Percentiles rank a stretch among this genome's conserved stretches.
These are phyloP conservation scores for Drosophila tripunctata DNA, from an alignment of 2,888 invertebrate genomes.

Conservation along the genomic window DNA sequence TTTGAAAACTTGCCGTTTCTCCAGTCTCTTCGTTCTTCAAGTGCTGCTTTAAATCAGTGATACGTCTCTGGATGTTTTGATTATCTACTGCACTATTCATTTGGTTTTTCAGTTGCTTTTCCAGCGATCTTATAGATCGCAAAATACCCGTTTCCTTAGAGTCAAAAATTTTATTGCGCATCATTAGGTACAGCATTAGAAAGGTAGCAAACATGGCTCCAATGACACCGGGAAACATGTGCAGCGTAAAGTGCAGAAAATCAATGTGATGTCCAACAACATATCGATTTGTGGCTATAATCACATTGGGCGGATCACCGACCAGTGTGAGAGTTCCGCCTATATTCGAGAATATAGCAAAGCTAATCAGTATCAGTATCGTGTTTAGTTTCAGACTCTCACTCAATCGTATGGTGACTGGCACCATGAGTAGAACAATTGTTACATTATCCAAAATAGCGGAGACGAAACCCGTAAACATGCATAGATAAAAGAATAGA, in stretches of 20 bases:
- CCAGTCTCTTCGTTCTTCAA: neutral
- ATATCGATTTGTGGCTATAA: neutral
- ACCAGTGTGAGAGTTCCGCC: constrained; percentile 13
- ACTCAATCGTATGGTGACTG: constrained; percentile 9
- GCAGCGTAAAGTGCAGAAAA: neutral
- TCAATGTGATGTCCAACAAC: neutral
- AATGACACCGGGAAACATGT: constrained; percentile 2
- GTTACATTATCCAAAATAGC: constrained; percentile 10
- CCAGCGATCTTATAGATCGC: neutral
- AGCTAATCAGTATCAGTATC: neutral
- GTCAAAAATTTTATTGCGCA: neutral
- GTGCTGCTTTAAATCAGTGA: neutral
- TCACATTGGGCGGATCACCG: constrained; percentile 3
- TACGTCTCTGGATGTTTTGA: neutral
- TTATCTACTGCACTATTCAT: neutral
- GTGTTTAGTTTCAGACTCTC: constrained; percentile 3
- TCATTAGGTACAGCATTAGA: constrained; percentile 4
- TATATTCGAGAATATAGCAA: constrained; percentile 14
- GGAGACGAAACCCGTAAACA: constrained; percentile 1
- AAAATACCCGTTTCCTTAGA: neutral
- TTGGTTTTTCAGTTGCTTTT: neutral
- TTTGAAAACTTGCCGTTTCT: neutral
- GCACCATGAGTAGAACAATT: neutral
- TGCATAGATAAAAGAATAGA: constrained; percentile 12
- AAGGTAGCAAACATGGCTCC: neutral